A percentile compares a stretch with the other conserved stretches of the same genome.
These are phyloP conservation scores for Gopherus evgoodei DNA, from an alignment of 2,113 vertebrate species.

Conservation along the genomic window DNA sequence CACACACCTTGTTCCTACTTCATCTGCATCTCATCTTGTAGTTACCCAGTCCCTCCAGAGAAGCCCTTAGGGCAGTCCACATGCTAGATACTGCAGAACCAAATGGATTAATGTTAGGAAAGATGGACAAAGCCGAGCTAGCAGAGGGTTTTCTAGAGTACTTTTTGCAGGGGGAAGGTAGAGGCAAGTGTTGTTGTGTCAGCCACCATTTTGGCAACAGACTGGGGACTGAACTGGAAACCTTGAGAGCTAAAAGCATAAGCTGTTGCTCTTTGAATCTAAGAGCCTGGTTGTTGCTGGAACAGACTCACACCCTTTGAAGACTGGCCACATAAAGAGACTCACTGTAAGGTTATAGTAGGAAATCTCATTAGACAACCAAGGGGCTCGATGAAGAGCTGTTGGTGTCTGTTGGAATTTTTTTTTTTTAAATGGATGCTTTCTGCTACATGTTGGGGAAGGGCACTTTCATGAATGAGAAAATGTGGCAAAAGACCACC, in stretches of 20 bases:
- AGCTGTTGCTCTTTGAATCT: background rate
- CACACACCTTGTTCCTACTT: background rate
- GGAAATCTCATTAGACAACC: background rate
- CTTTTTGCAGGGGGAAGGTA: background rate
- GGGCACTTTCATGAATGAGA: background rate
- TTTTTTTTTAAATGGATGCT: background rate
- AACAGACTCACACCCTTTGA: background rate
- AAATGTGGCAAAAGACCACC: no score
- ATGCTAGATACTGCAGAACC: conserved; percentile 46
- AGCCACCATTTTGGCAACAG: background rate
- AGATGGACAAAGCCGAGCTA: conserved; percentile 20
- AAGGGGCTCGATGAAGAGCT: background rate
- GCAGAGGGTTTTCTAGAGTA: background rate
- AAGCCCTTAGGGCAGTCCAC: background rate
- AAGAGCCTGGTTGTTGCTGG: background rate
- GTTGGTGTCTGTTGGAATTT: background rate
- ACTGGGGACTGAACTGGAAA: background rate
- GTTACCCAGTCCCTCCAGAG: conserved; percentile 42
- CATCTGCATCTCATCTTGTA: conserved; percentile 24
- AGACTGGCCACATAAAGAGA: background rate
- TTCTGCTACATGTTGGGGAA: background rate
- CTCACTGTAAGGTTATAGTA: background rate
- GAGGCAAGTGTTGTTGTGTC: background rate
- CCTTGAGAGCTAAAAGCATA: background rate
- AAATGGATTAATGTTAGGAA: conserved; percentile 63